Base-by-base conservation (phyloP, 1,140 invertebrate genomes). In the Drosophila varians region DNA sequence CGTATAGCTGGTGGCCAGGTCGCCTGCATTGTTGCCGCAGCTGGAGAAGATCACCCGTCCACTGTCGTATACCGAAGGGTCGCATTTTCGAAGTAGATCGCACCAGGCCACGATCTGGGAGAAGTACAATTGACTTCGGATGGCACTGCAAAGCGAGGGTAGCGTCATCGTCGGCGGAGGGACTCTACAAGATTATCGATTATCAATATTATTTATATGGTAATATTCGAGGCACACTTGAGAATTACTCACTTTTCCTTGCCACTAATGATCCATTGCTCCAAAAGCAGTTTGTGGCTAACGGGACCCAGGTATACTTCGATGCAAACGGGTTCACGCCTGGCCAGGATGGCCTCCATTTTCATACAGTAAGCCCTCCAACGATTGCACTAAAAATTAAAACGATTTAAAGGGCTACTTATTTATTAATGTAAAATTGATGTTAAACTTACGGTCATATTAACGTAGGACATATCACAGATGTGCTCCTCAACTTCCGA, bases 111-210 rank as follows among this genome's bases (percentile, higher is more conserved):
- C 96, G 42, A 99, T 94, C 92, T 99, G 97, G 0, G 97, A 98
- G 92, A 99, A 99, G 92, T 98, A 97, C n/a, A 99, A 93, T 90
- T 98, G 97, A 4, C 97, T 99, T 49, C 97, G 94, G 8, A 99
- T 95, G n/a, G 97, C 98, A 91, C 97, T 97, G 68, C 98, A 94
- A 56, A 99, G 92, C 91, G 95, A 95, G 74, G 95, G 94, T 23
- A 94, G 90, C 48, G 93, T 94, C 74, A 94, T 94, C 28, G 92
- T 92, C 9, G 92, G 89, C 25, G 91, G 90, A 46, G 90, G 86
- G 48, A 91, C 88, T 83, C 93, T 93, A 78, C 70, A 25, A 16
- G 3, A 26, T 8, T n/a, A 12, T 53, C 6, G 53, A 1, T 26
- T 31, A 4, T 31, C n/a, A n/a, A 8, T 6, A 0, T 1, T 9